These are phyloP conservation scores for Drosophila teissieri DNA, from an alignment of 1,140 invertebrate species.

Conservation along the genomic window DNA sequence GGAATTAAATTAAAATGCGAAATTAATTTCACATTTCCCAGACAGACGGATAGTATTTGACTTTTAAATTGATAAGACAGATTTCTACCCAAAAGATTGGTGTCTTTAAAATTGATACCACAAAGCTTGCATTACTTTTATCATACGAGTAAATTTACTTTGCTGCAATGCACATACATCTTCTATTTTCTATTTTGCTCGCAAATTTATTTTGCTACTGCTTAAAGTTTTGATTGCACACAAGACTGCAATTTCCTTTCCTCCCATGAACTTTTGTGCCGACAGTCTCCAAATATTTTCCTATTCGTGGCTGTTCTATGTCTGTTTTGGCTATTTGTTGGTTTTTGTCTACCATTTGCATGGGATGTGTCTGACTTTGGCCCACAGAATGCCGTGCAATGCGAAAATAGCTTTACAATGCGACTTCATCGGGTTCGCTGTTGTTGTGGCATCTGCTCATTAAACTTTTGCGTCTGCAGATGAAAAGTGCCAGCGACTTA, in stretches of 20 bases:
- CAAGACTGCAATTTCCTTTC: conserved; percentile 6
- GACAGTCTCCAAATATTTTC: conserved; percentile 13
- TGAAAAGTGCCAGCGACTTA: conserved; percentile 42
- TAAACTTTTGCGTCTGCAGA: conserved; percentile 44
- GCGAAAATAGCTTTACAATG: conserved; percentile 37
- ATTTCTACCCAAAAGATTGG: too few relatives aligned
- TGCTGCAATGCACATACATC: too few relatives aligned
- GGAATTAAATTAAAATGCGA: neutral
- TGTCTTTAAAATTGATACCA: too few relatives aligned
- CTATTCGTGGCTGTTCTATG: conserved; percentile 15
- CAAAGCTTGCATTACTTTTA: too few relatives aligned
- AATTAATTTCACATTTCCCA: neutral
- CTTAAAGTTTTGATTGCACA: conserved; percentile 10
- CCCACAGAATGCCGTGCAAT: conserved; percentile 6
- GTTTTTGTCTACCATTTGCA: conserved; percentile 25
- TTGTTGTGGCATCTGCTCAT: conserved; percentile 27
- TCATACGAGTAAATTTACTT: too few relatives aligned
- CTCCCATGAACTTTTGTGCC: conserved; percentile 7
- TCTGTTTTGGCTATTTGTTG: conserved; percentile 16
- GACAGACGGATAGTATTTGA: too few relatives aligned
- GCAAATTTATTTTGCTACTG: neutral
- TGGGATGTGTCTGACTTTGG: conserved; percentile 16
- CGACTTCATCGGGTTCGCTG: conserved; percentile 7
- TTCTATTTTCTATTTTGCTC: too few relatives aligned
- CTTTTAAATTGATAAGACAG: too few relatives aligned